Percentiles rank a stretch among this genome's conserved stretches.
Evolutionary conservation across 2,113 vertebrate species (phyloP).

Genomic region (Pogonocichla stellata): DNA sequence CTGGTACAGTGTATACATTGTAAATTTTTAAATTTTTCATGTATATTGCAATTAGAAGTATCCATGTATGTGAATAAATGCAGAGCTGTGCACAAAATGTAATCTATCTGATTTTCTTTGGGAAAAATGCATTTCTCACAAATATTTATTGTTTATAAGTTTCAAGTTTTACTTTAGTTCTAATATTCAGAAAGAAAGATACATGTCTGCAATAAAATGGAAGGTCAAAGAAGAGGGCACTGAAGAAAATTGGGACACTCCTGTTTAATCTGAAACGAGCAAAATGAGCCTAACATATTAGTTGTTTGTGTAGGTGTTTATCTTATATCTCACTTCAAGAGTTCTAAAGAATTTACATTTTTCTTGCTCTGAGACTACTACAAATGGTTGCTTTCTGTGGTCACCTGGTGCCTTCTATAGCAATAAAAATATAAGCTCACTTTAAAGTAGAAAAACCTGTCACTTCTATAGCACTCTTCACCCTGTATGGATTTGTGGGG

Average conservation of each 20-base stretch:
- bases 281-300: neutral
- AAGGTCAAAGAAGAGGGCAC: neutral
- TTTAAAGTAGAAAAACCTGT: neutral
- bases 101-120: neutral
- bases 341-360: neutral
- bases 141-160: neutral
- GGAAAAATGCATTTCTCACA: neutral
- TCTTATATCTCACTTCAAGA: neutral
- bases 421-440: neutral
- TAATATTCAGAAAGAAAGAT: neutral
- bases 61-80: neutral
- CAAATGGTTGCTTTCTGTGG: neutral
- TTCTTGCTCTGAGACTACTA: neutral
- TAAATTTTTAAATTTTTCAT: neutral
- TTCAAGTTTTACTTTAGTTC: neutral
- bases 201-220: neutral
- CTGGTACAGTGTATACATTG: neutral
- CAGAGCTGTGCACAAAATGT: neutral
- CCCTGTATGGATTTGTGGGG: neutral
- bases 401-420: neutral
- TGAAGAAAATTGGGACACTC: neutral
- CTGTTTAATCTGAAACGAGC: neutral
- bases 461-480: neutral
- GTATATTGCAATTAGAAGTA: neutral
- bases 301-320: neutral